These are phyloP conservation scores for Anguilla rostrata DNA, from an alignment of 2,113 vertebrate species.

Conservation along the genomic window DNA sequence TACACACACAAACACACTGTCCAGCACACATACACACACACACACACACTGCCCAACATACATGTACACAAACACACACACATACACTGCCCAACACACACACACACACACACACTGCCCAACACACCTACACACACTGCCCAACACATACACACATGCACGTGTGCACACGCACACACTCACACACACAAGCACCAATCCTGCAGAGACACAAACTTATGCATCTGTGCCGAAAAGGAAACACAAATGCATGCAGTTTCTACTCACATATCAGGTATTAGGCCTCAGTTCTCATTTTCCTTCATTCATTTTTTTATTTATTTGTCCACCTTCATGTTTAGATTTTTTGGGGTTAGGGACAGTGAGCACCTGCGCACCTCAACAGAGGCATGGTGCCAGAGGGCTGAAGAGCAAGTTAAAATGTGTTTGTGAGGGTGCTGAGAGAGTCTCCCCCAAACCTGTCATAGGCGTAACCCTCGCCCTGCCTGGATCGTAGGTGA, in stretches of 20 bases:
- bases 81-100: background rate
- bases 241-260: too few relatives aligned
- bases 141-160: background rate
- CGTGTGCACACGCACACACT: background rate
- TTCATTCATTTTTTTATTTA: background rate
- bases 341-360: background rate
- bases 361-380: background rate
- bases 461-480: constrained; percentile 13
- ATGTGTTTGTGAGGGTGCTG: constrained; percentile 34
- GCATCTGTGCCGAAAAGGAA: background rate
- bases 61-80: too few relatives aligned
- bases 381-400: background rate
- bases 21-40: too few relatives aligned
- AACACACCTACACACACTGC: background rate
- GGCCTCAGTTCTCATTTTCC: background rate
- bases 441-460: constrained; percentile 15
- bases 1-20: constrained; percentile 11
- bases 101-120: too few relatives aligned
- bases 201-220: background rate
- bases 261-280: background rate
- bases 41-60: background rate
- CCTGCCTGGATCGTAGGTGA: background rate
- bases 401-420: background rate
- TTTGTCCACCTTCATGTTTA: background rate
- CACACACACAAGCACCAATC: background rate